A percentile compares a stretch with the other conserved stretches of the same genome.
These are phyloP conservation scores for Tromatobia lineatoria DNA, from an alignment of 2,888 invertebrate genomes.

Conservation along the genomic window DNA sequence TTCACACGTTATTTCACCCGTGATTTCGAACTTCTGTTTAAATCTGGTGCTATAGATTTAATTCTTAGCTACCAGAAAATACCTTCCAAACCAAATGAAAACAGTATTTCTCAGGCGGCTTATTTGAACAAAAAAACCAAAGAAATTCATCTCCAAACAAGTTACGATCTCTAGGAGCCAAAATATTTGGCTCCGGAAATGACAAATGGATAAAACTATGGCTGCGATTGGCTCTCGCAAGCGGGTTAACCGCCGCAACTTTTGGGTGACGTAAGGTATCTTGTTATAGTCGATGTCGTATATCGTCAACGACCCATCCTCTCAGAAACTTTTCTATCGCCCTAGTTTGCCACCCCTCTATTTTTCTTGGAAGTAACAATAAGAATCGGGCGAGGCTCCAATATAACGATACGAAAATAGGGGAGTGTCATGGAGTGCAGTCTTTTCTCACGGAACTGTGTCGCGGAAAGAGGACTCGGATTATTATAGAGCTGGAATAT, in stretches of 20 bases:
- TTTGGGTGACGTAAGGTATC: constrained; percentile 46
- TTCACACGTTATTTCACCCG: too few relatives aligned
- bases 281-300: constrained; percentile 34
- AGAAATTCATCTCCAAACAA: constrained; percentile 8
- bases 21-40: too few relatives aligned
- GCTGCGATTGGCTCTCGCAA: constrained; percentile 23
- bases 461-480: constrained; percentile 53
- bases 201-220: constrained; percentile 52
- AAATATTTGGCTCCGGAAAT: constrained; percentile 60
- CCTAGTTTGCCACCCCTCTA: constrained; percentile 25
- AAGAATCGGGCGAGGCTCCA: constrained; percentile 49
- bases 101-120: background rate
- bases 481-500: constrained; percentile 33
- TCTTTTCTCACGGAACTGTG: constrained; percentile 57
- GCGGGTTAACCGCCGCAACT: constrained; percentile 22
- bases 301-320: constrained; percentile 47
- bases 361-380: constrained; percentile 49
- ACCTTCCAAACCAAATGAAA: background rate
- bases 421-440: constrained; percentile 35
- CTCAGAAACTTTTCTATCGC: constrained; percentile 40
- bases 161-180: constrained; percentile 9
- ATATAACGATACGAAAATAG: constrained; percentile 37
- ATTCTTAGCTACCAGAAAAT: background rate
- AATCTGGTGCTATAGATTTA: too few relatives aligned
- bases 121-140: background rate